These are phyloP conservation scores for Protobothrops flavoviridis DNA, from an alignment of 2,113 vertebrate genomes.

Conservation along the genomic window DNA sequence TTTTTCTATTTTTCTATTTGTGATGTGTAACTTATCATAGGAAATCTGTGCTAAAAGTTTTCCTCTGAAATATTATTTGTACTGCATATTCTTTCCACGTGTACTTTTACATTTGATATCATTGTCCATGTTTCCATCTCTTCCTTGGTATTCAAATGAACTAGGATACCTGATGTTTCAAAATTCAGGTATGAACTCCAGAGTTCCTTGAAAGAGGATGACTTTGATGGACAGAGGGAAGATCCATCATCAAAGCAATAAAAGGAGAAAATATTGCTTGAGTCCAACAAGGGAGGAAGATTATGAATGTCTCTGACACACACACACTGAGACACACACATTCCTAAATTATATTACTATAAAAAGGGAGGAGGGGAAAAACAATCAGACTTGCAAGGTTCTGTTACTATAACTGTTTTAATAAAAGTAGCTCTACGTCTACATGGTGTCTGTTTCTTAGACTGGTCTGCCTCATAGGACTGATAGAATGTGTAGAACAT, in stretches of 20 bases:
- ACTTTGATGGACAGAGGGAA: not conserved
- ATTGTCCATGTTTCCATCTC: not conserved
- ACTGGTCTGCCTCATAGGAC: not conserved
- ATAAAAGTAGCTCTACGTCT: not conserved
- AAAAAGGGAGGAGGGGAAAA: not conserved
- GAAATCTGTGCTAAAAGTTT: not conserved
- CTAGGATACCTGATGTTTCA: not conserved
- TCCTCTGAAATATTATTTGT: not conserved
- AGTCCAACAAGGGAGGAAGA: not conserved
- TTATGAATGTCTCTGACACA: not conserved
- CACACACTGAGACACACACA: not conserved
- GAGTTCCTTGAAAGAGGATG: not conserved
- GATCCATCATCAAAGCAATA: not conserved
- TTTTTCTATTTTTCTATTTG: not conserved
- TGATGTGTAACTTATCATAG: not conserved
- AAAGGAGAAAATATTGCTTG: not conserved
- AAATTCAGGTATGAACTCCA: fast-evolving
- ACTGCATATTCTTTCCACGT: not conserved
- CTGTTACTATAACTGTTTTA: not conserved
- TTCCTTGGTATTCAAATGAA: not conserved
- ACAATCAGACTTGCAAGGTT: not conserved
- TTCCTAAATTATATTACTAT: not conserved
- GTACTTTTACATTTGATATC: not conserved
- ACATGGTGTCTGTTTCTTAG: not conserved
- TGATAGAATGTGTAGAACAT: not conserved